phyloP scores from a whole-genome alignment of 2,797 vertebrate species.

The Notolabrus celidotus region DNA sequence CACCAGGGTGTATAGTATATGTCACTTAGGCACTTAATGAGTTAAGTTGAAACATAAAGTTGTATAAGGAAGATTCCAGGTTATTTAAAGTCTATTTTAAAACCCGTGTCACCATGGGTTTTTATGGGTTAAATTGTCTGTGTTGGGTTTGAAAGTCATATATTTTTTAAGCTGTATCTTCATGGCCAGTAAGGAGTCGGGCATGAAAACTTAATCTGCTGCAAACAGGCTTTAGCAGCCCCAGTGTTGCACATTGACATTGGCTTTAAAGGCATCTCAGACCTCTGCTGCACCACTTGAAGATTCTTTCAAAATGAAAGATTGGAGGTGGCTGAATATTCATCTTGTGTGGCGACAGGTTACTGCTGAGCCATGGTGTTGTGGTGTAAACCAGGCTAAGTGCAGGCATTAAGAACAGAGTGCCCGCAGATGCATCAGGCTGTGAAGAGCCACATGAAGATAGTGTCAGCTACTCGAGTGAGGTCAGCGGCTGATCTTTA shows the following conservation, averaged over 20 bases:
- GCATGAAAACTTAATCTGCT: constrained; percentile 1
- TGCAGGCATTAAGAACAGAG: constrained; percentile 26
- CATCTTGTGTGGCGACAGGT: constrained; percentile 20
- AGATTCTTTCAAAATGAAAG: constrained; percentile 2
- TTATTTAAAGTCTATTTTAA: no score
- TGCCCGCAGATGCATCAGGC: constrained; percentile 29
- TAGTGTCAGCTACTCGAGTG: constrained; percentile 43
- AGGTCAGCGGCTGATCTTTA: constrained; percentile 59
- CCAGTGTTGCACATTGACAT: not conserved
- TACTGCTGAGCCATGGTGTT: constrained; percentile 9
- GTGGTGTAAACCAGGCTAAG: constrained; percentile 14
- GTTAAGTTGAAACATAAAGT: no score
- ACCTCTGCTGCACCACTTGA: not conserved
- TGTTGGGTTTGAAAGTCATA: no score
- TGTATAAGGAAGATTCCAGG: no score
- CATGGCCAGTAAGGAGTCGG: not conserved
- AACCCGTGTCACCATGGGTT: no score
- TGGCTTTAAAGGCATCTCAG: not conserved
- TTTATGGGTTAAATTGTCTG: no score
- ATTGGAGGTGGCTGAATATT: constrained; percentile 35
- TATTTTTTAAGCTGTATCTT: no score
- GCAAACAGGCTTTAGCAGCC: not conserved
- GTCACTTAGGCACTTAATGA: no score
- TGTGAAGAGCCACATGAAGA: constrained; percentile 55
- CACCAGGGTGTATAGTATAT: no score